These are phyloP conservation scores for Potorous gilbertii DNA, from an alignment of 2,797 vertebrate genomes.

Conservation along the genomic window DNA sequence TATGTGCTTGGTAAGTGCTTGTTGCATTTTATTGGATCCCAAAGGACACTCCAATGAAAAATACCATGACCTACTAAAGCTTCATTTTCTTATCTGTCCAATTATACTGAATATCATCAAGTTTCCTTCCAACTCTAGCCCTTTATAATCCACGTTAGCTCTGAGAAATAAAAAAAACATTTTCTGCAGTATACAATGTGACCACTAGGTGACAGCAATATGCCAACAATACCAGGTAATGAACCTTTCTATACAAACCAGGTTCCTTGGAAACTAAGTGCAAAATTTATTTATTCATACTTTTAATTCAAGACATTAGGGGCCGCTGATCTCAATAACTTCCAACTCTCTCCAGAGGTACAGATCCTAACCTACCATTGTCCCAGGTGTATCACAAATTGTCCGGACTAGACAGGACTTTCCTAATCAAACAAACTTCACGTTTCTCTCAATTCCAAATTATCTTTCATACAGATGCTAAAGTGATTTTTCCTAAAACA, in stretches of 20 bases:
- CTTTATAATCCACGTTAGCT: background rate
- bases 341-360: background rate
- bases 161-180: background rate
- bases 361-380: background rate
- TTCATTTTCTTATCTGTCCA: background rate
- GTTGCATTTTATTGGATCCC: background rate
- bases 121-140: background rate
- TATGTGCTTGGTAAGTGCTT: background rate
- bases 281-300: background rate
- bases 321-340: background rate
- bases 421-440: background rate
- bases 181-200: background rate
- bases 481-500: background rate
- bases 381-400: background rate
- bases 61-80: background rate
- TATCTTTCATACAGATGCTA: background rate
- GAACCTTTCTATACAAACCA: background rate
- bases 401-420: background rate
- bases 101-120: background rate
- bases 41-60: background rate
- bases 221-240: background rate
- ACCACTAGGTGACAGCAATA: slow-evolving; percentile 63
- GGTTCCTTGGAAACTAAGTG: background rate
- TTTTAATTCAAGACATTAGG: background rate
- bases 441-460: background rate